Evolutionary conservation across 2,797 vertebrate species (phyloP), one percentile per base, ranked within the genome.

Genomic region (Vipera latastei): DNA sequence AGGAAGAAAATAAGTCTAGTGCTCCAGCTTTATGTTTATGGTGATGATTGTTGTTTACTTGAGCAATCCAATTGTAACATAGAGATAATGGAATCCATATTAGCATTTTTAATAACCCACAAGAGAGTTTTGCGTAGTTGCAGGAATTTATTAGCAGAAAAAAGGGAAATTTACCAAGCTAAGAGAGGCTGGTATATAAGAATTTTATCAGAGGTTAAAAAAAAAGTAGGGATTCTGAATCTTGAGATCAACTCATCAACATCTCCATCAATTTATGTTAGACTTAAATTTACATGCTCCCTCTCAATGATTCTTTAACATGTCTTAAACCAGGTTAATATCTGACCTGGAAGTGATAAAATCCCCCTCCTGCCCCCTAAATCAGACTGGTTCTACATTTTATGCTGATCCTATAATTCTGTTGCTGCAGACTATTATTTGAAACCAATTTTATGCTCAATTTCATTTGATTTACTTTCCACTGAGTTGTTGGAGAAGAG

Each of bases 11-110:
- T 13, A 91, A 87, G 4, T 44, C 94, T 94, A 92, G 51, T 92
- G 86, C 6, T 90, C 88, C 11, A 91, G 86, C 93, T 90, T 93
- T 94, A n/a, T 91, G 55, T 78, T 90, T 93, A 61, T 94, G 93
- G 61, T 88, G n/a, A 60, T 86, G 60, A 48, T 92, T 38, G 83
- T 51, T 38, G 14, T 69, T 87, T 28, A 56, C 4, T 61, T 56
- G 20, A 13, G 53, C 65, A 65, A 55, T 55, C 22, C 6, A 48
- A 8, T 48, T 48, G 20, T n/a, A 48, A 28, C 14, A 48, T 32
- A 63, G 60, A 61, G 48, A n/a, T 65, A 13, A 69, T 25, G 2
- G 26, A 26, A 56, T 14, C 11, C 18, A 26, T 44, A 89, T 51
- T 78, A 89, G 56, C 48, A 51, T 86, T 6, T 63, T 38, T 89